Conservation (phyloP, 2,113 vertebrate species). For the Pardalotus punctatus region DNA sequence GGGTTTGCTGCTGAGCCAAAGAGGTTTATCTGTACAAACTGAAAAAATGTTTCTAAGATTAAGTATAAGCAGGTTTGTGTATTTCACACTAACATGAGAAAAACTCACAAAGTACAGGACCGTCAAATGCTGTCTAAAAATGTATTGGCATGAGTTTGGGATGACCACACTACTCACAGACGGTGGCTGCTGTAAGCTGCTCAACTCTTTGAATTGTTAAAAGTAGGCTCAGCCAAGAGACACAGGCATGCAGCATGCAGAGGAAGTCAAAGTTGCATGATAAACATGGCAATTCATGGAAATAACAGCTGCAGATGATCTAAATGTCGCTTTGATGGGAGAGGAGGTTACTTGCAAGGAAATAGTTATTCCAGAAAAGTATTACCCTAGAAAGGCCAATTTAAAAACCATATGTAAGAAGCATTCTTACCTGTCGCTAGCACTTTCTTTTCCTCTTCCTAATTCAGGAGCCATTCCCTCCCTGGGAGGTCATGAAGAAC, state of each 20-base stretch:
- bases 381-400: background rate
- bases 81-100: background rate
- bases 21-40: background rate
- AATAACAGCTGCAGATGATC: background rate
- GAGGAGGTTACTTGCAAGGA: background rate
- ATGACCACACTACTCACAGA: constrained; percentile 10
- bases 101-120: background rate
- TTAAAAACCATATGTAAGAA: background rate
- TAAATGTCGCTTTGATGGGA: background rate
- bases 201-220: constrained; percentile 4
- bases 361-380: background rate
- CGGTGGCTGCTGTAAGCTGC: background rate
- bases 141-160: background rate
- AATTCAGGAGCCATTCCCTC: background rate
- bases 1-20: background rate
- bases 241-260: background rate
- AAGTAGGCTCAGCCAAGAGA: background rate
- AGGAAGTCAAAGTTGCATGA: background rate
- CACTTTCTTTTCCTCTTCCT: background rate
- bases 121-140: background rate
- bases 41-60: background rate
- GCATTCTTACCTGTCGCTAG: background rate
- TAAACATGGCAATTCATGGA: background rate
- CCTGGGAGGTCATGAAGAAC: background rate
- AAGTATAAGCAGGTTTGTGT: background rate